These are phyloP conservation scores for Borostomias antarcticus DNA, from an alignment of 2,797 vertebrate genomes.

Conservation along the genomic window DNA sequence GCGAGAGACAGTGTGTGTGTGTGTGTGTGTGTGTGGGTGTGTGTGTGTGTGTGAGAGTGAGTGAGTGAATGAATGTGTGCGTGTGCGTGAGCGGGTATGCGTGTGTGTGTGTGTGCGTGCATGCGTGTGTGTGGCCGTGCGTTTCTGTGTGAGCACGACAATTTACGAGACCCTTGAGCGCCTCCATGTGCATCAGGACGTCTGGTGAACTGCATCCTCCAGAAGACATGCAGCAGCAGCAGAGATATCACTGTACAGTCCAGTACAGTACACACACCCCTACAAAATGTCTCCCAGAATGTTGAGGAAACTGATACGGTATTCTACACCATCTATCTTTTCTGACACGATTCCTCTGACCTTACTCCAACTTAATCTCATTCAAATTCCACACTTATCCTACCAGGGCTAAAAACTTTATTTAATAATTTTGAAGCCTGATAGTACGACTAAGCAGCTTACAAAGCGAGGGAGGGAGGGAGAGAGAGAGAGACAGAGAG, in stretches of 20 bases:
- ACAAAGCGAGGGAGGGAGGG: too few species aligned
- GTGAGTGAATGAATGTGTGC: too few species aligned
- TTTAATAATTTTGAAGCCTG: conserved; percentile 28
- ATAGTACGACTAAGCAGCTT: conserved; percentile 39
- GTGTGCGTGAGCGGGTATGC: too few species aligned
- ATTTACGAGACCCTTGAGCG: not conserved
- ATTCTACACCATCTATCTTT: not conserved
- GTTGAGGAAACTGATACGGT: not conserved
- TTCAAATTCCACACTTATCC: conserved; percentile 23
- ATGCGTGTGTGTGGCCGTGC: too few species aligned
- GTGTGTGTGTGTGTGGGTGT: too few species aligned
- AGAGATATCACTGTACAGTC: too few species aligned
- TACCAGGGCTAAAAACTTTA: conserved; percentile 22
- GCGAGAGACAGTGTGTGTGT: too few species aligned
- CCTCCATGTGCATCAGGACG: not conserved
- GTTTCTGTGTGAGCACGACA: too few species aligned
- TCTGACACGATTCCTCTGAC: conserved; percentile 6
- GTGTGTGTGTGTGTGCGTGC: too few species aligned
- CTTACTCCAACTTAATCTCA: conserved; percentile 22
- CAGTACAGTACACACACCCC: too few species aligned
- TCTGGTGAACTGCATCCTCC: not conserved
- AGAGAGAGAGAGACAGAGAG: too few species aligned
- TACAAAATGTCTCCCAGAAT: conserved; percentile 2
- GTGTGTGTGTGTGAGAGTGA: too few species aligned
- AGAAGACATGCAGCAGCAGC: not conserved